Conservation (phyloP, 2,113 vertebrate genomes). For the Sinocyclocheilus rhinocerous region DNA sequence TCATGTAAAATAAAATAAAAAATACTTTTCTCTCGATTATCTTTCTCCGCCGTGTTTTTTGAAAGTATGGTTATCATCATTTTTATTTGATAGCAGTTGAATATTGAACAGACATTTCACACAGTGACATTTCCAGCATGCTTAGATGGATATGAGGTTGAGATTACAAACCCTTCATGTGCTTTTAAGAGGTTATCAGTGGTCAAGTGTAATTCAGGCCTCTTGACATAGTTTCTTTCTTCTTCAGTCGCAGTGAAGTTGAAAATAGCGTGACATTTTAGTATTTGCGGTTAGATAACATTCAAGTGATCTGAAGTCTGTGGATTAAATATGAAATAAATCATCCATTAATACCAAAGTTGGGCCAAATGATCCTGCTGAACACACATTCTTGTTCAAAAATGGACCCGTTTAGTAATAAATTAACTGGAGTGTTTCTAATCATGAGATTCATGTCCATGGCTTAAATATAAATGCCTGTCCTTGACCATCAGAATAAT, state of each 20-base stretch:
- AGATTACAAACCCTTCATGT: slow-evolving; percentile 18
- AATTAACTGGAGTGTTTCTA: not conserved
- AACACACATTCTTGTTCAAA: not conserved
- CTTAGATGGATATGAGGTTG: not conserved
- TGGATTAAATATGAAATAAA: slow-evolving; percentile 5
- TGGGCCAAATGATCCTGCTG: not conserved
- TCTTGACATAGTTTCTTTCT: slow-evolving; percentile 4
- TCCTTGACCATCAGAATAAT: not conserved
- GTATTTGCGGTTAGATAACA: slow-evolving; percentile 16
- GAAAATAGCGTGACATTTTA: slow-evolving; percentile 44
- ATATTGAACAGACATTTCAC: not conserved
- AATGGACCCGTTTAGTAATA: not conserved
- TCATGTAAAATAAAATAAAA: not conserved
- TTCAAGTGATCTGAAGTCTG: not conserved
- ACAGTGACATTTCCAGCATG: slow-evolving; percentile 14
- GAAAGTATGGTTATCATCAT: not conserved
- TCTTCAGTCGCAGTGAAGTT: not conserved
- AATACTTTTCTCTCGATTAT: not conserved
- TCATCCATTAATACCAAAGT: slow-evolving; percentile 4
- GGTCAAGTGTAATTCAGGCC: slow-evolving; percentile 2
- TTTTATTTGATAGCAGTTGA: not conserved
- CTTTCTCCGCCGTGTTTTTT: not conserved
- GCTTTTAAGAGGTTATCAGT: slow-evolving; percentile 1
- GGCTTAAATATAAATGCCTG: not conserved
- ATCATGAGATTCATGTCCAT: not conserved